A percentile compares a stretch with the other conserved stretches of the same genome.
Conservation (phyloP, 1,140 invertebrate species). For the Riptortus pedestris region DNA sequence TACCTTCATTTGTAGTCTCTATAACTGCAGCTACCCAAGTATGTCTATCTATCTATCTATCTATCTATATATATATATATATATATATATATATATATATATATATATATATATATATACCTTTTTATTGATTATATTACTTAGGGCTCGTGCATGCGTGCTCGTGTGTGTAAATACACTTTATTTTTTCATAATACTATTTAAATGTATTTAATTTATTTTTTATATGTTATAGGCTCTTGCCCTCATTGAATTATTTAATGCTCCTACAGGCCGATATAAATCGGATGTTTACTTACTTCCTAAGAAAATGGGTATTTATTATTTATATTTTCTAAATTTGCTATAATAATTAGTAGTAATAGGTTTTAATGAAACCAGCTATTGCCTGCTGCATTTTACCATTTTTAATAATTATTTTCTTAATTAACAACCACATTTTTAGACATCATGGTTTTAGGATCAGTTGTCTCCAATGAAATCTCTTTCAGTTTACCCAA, state of each 20-base stretch:
- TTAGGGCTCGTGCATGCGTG: too few species aligned
- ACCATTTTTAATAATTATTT: background rate
- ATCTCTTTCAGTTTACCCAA: too few species aligned
- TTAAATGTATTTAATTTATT: background rate
- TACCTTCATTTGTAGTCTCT: constrained; percentile 94
- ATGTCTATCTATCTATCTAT: background rate
- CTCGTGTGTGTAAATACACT: too few species aligned
- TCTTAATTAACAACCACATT: background rate
- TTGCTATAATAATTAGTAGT: background rate
- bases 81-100: background rate
- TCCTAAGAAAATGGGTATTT: constrained; percentile 92
- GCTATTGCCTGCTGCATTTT: background rate
- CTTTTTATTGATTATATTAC: too few species aligned
- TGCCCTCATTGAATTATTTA: constrained; percentile 91
- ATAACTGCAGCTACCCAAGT: constrained; percentile 88
- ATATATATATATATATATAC: background rate
- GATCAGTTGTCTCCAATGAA: too few species aligned
- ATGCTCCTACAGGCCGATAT: constrained; percentile 85
- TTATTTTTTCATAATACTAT: background rate
- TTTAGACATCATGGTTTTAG: too few species aligned
- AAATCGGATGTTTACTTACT: constrained; percentile 95
- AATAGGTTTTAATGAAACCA: background rate
- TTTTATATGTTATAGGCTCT: constrained; percentile 48
- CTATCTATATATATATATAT: background rate
- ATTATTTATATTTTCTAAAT: constrained; percentile 19